A percentile compares a stretch with the other conserved stretches of the same genome.
phyloP scores from a whole-genome alignment of 2,113 vertebrate genomes.

The Hepsetus odoe region DNA sequence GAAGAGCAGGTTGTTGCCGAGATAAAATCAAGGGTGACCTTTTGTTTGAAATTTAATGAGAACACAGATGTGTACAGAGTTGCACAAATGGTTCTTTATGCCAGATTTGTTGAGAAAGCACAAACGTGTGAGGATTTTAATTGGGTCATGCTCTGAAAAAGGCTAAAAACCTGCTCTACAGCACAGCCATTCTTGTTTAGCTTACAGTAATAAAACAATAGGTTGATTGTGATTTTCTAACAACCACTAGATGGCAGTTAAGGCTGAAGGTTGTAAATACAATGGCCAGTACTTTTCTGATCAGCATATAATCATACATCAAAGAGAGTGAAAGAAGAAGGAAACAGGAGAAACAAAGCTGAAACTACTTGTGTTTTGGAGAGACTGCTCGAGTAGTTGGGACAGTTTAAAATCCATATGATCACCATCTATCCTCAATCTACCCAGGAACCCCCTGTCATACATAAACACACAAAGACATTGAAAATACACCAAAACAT shows the following conservation, averaged over 20 bases:
- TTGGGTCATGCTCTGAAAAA: too few species aligned
- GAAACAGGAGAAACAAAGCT: neutral
- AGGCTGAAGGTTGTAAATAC: neutral
- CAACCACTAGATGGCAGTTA: conserved; percentile 36
- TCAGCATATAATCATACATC: neutral
- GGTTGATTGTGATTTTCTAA: neutral
- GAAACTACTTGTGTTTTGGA: neutral
- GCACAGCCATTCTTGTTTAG: neutral
- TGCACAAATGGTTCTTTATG: too few species aligned
- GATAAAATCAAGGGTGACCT: too few species aligned
- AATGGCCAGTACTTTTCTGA: neutral
- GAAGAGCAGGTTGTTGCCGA: too few species aligned
- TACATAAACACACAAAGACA: conserved; percentile 12
- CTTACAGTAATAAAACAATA: neutral
- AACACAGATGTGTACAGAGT: too few species aligned
- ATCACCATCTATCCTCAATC: conserved; percentile 24
- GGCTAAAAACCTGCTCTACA: too few species aligned
- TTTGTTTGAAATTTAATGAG: too few species aligned
- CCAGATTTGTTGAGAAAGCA: too few species aligned
- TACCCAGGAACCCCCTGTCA: conserved; percentile 23
- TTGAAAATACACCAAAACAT: conserved; percentile 6
- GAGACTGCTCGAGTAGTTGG: neutral
- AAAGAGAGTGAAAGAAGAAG: neutral
- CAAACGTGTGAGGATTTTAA: too few species aligned
- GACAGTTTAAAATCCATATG: neutral